Percentiles rank a stretch among this genome's conserved stretches.
phyloP scores from a whole-genome alignment of 2,888 invertebrate species.

The Lobophora halterata region DNA sequence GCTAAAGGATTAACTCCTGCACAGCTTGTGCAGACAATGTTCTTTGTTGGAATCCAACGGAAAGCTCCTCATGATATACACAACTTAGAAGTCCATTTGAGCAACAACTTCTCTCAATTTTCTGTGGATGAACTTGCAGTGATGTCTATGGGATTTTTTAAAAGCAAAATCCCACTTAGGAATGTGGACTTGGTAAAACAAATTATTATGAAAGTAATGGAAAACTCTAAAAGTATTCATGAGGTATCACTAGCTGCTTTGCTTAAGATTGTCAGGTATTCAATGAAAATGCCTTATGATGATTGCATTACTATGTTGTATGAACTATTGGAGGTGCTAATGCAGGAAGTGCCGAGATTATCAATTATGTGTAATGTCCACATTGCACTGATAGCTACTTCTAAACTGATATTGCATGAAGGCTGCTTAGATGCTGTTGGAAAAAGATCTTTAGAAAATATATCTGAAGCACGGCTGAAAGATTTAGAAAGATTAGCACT shows the following conservation, averaged over 20 bases:
- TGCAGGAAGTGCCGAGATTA: constrained; percentile 79
- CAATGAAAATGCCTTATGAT: constrained; percentile 64
- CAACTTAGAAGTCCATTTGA: constrained; percentile 82
- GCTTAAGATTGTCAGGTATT: constrained; percentile 83
- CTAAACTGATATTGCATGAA: constrained; percentile 60
- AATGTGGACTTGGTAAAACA: constrained; percentile 67
- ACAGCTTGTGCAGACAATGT: constrained; percentile 85
- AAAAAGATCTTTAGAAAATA: constrained; percentile 67
- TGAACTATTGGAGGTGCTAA: constrained; percentile 76
- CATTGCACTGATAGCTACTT: constrained; percentile 82
- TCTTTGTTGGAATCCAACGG: constrained; percentile 83
- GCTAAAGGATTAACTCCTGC: constrained; percentile 79
- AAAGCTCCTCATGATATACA: constrained; percentile 81
- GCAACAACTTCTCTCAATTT: constrained; percentile 76
- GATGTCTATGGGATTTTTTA: constrained; percentile 89
- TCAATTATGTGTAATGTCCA: constrained; percentile 84
- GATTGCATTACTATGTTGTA: constrained; percentile 55
- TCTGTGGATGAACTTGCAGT: constrained; percentile 85
- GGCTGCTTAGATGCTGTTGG: constrained; percentile 67
- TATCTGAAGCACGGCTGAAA: constrained; percentile 82
- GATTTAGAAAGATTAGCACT: constrained; percentile 87
- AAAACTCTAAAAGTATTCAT: constrained; percentile 76
- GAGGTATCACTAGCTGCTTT: constrained; percentile 85
- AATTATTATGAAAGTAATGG: constrained; percentile 75
- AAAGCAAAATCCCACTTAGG: constrained; percentile 84